phyloP scores from a whole-genome alignment of 2,797 vertebrate genomes.

The Girardinus metallicus region DNA sequence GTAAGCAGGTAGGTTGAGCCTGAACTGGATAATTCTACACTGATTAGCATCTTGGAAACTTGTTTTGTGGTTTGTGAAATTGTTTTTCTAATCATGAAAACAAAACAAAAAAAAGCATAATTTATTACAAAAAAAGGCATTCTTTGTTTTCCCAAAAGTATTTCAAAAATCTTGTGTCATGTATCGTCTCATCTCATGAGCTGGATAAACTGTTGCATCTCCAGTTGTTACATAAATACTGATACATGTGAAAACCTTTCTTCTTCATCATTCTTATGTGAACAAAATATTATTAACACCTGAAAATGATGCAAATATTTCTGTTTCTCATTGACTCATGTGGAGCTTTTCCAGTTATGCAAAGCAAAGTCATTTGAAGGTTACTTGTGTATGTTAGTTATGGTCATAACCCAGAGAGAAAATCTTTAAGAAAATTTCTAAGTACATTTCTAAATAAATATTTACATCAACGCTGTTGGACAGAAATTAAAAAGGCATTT shows the following conservation, averaged over 20 bases:
- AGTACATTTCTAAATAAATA: background rate
- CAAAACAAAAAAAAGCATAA: background rate
- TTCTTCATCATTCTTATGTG: background rate
- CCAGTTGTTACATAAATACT: background rate
- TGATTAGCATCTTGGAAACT: background rate
- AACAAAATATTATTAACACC: background rate
- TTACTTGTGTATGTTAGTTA: background rate
- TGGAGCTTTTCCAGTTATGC: background rate
- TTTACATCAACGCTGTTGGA: background rate
- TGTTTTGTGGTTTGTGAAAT: background rate
- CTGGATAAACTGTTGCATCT: background rate
- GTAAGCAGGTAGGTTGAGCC: background rate
- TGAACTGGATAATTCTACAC: background rate
- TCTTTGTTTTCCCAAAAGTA: background rate
- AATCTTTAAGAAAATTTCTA: background rate
- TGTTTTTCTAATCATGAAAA: background rate
- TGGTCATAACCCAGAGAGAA: background rate
- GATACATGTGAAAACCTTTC: background rate
- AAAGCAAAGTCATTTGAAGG: conserved; percentile 13
- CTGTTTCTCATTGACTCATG: background rate
- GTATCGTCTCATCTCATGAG: background rate
- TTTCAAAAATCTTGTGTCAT: background rate
- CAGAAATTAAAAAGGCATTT: background rate
- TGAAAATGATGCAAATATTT: background rate
- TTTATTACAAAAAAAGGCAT: background rate